Evolutionary conservation across 2,113 vertebrate genomes (phyloP), one percentile per base, ranked within the genome.

Genomic region (Trachemys scripta): DNA sequence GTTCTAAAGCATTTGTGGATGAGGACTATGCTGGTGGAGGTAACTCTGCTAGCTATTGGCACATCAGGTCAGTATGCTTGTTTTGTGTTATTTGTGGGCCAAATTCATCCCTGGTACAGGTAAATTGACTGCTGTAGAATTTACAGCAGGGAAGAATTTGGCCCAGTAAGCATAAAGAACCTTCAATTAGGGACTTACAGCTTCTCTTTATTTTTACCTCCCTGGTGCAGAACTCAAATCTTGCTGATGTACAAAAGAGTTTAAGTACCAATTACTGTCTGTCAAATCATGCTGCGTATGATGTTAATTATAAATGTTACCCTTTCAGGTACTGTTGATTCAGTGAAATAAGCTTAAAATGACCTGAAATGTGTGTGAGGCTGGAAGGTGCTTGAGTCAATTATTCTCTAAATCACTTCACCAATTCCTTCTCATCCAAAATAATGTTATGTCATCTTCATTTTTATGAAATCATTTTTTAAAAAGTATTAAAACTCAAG

Each of bases 371-470:
- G 25, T 62, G 81, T 22, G 5, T 7, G 53, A 54, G 13, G 53
- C 45, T 83, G 81, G 42, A 90, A 89, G 24, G 59, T 53, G 6
- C 50, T n/a, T 49, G 47, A 84, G 8, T 92, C 0, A 90, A 76
- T 95, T 90, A 25, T 78, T 79, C 38, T 87, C 85, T 57, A 85
- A 92, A 75, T n/a, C 12, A 47, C 76, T 93, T 95, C 81, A 94
- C 85, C 82, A 62, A 72, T 72, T 72, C n/a, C 65, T 72, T 72
- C 65, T 72, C 24, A 53, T 80, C 8, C 50, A 89, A 59, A 87
- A 72, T 35, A 69, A 8, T 54, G 24, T 2, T 90, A 72, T 42
- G 4, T 82, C 42, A 16, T 65, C 29, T 59, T 31, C 56, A 35
- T 75, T 94, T 95, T 57, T 47, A 27, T 27, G 7, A 78, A 45